phyloP scores from a whole-genome alignment of 2,113 vertebrate genomes.

The Dicentrarchus labrax region DNA sequence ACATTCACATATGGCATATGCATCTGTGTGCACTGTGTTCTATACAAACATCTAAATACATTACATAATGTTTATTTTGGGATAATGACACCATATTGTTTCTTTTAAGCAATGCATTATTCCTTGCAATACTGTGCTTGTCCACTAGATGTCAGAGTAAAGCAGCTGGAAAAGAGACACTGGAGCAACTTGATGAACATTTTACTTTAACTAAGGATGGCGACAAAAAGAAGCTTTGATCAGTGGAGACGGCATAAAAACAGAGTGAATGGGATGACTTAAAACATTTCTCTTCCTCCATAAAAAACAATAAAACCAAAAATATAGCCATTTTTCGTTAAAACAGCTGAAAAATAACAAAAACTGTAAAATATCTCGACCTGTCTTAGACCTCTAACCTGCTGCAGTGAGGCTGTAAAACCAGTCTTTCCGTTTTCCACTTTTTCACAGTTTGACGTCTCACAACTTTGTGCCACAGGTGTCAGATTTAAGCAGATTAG shows the following conservation, averaged over 20 bases:
- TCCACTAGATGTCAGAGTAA: slow-evolving; percentile 64
- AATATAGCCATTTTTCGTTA: not conserved
- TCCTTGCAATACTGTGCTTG: not conserved
- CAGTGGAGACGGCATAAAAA: not conserved
- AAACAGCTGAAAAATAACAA: not conserved
- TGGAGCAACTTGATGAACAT: not conserved
- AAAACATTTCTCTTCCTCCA: not conserved
- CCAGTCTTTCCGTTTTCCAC: too few relatives aligned
- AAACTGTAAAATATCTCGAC: not conserved
- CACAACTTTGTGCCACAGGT: slow-evolving; percentile 17
- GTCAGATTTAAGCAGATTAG: slow-evolving; percentile 14
- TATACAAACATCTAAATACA: not conserved
- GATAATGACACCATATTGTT: not conserved
- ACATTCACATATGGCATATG: too few relatives aligned
- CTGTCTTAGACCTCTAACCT: not conserved
- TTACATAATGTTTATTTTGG: not conserved
- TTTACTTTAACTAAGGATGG: not conserved
- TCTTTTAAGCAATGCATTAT: not conserved
- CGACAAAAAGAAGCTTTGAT: not conserved
- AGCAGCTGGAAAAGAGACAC: not conserved
- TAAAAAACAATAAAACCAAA: slow-evolving; percentile 5
- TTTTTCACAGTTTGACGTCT: slow-evolving; percentile 30
- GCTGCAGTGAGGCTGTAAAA: not conserved
- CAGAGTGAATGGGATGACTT: not conserved
- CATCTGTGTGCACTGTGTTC: not conserved